These are phyloP conservation scores for Tretioscincus oriximinensis DNA, from an alignment of 2,113 vertebrate species.

Conservation along the genomic window DNA sequence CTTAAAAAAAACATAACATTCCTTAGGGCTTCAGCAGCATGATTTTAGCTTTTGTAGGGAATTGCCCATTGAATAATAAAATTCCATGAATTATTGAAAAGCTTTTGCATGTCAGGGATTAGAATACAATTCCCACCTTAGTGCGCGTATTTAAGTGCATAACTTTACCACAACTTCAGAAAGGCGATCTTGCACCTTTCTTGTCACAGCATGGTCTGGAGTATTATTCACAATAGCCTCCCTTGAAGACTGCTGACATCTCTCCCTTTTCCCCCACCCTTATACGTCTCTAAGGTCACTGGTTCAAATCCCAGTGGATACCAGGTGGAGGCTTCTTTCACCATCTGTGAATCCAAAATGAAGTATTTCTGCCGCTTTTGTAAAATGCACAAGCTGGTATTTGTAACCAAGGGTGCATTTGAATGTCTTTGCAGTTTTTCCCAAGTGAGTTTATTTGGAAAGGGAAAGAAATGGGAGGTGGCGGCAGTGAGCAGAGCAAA, in stretches of 20 bases:
- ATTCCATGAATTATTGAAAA: constrained; percentile 45
- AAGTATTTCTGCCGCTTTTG: not conserved
- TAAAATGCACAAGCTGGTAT: not conserved
- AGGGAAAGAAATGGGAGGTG: not conserved
- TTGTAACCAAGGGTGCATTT: constrained; percentile 18
- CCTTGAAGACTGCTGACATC: constrained; percentile 64
- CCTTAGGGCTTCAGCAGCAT: constrained; percentile 31
- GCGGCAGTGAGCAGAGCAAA: not conserved
- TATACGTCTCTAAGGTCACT: constrained; percentile 4
- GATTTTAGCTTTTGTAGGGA: constrained; percentile 24
- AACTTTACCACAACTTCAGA: not conserved
- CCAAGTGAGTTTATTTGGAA: not conserved
- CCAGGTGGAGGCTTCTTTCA: constrained; percentile 61
- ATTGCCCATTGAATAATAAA: constrained; percentile 43
- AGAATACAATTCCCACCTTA: constrained; percentile 42
- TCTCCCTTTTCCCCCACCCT: constrained; percentile 41
- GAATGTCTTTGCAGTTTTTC: constrained; percentile 20
- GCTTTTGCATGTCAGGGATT: not conserved
- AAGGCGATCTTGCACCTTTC: constrained; percentile 3
- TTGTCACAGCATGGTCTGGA: not conserved
- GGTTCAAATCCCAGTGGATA: constrained; percentile 58
- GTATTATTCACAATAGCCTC: constrained; percentile 44
- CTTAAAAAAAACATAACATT: constrained; percentile 35
- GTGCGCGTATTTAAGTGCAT: not conserved
- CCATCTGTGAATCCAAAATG: constrained; percentile 58